A percentile compares a stretch with the other conserved stretches of the same genome.
These are phyloP conservation scores for Apotomis betuletana DNA, from an alignment of 2,888 invertebrate species.

Conservation along the genomic window DNA sequence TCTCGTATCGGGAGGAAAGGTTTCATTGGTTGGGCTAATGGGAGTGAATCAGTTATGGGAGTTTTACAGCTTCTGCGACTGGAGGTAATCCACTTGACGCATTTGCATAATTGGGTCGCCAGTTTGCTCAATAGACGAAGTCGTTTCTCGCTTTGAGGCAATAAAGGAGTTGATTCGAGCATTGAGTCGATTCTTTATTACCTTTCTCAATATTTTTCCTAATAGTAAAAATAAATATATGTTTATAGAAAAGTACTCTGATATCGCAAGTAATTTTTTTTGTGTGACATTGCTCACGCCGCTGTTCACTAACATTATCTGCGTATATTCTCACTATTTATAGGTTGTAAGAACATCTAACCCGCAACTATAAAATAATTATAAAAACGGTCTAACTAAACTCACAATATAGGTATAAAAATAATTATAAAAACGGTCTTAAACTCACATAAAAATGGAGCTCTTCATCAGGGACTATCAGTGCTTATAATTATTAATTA, in stretches of 20 bases:
- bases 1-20: constrained; percentile 18
- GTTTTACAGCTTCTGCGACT: constrained; percentile 33
- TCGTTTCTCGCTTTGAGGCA: constrained; percentile 14
- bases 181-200: constrained; percentile 14
- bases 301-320: too few species aligned
- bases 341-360: too few species aligned
- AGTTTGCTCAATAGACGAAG: constrained; percentile 27
- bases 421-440: too few species aligned
- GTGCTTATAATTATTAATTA: too few species aligned
- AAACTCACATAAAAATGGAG: too few species aligned
- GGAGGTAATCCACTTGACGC: constrained; percentile 33
- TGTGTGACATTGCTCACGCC: too few species aligned
- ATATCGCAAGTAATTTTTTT: background rate
- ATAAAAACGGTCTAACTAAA: too few species aligned
- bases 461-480: too few species aligned
- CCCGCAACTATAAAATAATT: too few species aligned
- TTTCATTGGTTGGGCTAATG: constrained; percentile 24
- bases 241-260: background rate
- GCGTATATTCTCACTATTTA: too few species aligned
- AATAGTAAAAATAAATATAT: background rate
- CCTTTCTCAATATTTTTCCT: background rate
- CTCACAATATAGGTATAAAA: too few species aligned
- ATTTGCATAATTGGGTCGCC: constrained; percentile 37
- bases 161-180: constrained; percentile 14
- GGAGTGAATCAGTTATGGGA: constrained; percentile 38